Conservation (phyloP, 2,113 vertebrate species). For the Spheniscus mendiculus region DNA sequence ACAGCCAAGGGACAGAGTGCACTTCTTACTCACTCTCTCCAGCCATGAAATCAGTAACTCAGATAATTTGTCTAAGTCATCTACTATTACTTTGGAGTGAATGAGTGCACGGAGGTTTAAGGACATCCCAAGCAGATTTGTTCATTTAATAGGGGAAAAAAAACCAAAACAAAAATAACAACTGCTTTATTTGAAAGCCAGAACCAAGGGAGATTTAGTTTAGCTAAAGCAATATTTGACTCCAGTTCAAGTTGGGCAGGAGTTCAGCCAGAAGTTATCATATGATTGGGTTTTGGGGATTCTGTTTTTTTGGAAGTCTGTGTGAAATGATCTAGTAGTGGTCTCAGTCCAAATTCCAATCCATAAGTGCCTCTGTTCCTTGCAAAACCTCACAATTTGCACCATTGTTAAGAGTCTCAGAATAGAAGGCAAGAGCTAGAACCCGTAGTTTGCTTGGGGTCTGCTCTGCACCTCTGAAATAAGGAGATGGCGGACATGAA, state of each 20-base stretch:
- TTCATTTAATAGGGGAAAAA: conserved; percentile 9
- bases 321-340: neutral
- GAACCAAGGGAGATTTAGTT: neutral
- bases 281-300: conserved; percentile 60
- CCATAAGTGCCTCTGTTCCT: neutral
- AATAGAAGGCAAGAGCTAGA: neutral
- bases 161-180: conserved; percentile 39
- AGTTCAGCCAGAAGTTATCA: conserved; percentile 70
- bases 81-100: conserved; percentile 16
- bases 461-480: neutral
- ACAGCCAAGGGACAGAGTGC: conserved; percentile 28
- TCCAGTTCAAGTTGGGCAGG: conserved; percentile 21
- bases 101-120: neutral
- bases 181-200: conserved; percentile 40
- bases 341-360: neutral
- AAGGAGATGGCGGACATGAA: neutral
- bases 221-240: conserved; percentile 38
- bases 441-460: neutral
- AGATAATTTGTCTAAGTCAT: conserved; percentile 24
- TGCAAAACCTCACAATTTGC: neutral
- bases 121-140: conserved; percentile 24
- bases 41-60: conserved; percentile 30
- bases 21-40: conserved; percentile 44
- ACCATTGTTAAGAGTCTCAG: neutral
- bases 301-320: conserved; percentile 27